These are phyloP conservation scores for Drosophila falleni DNA, from an alignment of 2,888 invertebrate species.

Conservation along the genomic window DNA sequence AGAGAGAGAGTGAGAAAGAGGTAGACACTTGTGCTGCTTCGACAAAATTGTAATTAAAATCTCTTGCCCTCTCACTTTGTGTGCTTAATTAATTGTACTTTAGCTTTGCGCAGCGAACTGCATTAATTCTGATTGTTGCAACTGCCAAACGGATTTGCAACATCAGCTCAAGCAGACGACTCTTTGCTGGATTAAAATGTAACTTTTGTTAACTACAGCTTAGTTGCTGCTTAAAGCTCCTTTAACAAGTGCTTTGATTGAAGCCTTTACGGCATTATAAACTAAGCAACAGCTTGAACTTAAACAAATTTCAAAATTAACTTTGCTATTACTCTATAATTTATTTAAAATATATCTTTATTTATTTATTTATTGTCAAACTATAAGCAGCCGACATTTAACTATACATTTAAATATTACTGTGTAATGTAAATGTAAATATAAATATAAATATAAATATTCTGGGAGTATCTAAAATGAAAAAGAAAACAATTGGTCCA, in stretches of 20 bases:
- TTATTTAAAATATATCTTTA: no score
- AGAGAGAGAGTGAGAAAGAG: background rate
- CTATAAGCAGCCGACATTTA: no score
- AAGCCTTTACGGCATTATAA: background rate
- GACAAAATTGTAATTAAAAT: constrained; percentile 76
- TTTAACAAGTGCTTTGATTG: constrained; percentile 1
- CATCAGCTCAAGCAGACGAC: constrained; percentile 2
- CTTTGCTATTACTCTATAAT: no score
- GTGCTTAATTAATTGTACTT: constrained; percentile 76
- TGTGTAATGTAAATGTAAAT: no score
- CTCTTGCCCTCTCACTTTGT: constrained; percentile 53
- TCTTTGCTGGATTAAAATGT: background rate
- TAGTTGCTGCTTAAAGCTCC: background rate
- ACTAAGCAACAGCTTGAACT: background rate
- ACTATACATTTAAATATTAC: no score
- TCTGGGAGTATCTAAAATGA: no score
- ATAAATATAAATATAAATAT: no score
- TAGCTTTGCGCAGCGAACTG: constrained; percentile 52
- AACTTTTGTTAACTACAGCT: constrained; percentile 1
- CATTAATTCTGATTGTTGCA: constrained; percentile 29
- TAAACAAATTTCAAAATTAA: background rate
- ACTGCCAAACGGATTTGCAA: constrained; percentile 24
- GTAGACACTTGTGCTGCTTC: constrained; percentile 64
- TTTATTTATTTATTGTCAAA: no score
- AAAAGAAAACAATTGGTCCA: no score